Percentiles rank a stretch among this genome's conserved stretches.
Evolutionary conservation across 2,113 vertebrate genomes (phyloP).

Genomic region (Dipodomys spectabilis): DNA sequence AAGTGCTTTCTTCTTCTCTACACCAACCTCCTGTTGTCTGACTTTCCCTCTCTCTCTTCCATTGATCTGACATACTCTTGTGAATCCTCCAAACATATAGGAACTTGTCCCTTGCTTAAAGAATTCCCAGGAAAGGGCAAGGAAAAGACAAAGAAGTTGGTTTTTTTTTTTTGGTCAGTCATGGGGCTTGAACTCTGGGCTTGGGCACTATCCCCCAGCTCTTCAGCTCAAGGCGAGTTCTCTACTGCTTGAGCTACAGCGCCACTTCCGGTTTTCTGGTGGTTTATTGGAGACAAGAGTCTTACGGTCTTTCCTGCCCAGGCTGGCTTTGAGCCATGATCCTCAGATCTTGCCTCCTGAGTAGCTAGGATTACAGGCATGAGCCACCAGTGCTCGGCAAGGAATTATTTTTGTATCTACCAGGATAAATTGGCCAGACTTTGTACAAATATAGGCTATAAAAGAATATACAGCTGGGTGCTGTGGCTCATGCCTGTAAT

Average conservation of each 20-base stretch:
- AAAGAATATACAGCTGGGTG: neutral
- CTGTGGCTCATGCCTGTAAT: neutral
- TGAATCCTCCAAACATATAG: neutral
- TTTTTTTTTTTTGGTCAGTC: too few relatives aligned
- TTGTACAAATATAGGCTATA: neutral
- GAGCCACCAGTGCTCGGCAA: too few relatives aligned
- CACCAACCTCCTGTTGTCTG: neutral
- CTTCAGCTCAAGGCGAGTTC: too few relatives aligned
- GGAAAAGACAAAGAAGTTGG: neutral
- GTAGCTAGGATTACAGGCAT: too few relatives aligned
- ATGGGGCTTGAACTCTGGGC: too few relatives aligned
- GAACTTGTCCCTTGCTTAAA: neutral
- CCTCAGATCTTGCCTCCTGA: too few relatives aligned
- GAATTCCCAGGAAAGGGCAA: neutral
- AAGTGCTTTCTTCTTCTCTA: neutral
- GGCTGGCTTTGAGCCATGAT: too few relatives aligned
- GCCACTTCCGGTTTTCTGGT: too few relatives aligned
- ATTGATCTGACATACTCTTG: neutral
- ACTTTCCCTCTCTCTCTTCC: neutral
- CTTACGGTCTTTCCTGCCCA: too few relatives aligned
- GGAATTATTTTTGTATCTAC: neutral
- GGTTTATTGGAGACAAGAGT: too few relatives aligned
- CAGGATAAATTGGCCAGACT: neutral
- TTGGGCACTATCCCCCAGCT: too few relatives aligned
- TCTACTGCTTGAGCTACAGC: too few relatives aligned